Conservation (phyloP, 2,113 vertebrate genomes). For the Platysternon megacephalum region DNA sequence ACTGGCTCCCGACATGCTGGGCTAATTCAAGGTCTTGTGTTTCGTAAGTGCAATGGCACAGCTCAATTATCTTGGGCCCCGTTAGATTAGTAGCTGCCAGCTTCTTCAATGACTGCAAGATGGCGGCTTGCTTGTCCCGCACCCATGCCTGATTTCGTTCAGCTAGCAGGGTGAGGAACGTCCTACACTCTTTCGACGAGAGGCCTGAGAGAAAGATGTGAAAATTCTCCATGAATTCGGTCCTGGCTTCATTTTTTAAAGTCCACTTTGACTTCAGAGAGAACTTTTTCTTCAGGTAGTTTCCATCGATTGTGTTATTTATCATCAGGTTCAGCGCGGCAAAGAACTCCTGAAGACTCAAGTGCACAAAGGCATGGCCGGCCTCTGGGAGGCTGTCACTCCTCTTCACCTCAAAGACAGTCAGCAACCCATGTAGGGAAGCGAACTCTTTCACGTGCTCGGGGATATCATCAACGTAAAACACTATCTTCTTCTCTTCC, state of each 20-base stretch:
- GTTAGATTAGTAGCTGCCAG: conserved; percentile 81
- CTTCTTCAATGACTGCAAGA: conserved; percentile 77
- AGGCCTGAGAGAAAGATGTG: conserved; percentile 89
- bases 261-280: conserved; percentile 89
- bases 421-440: conserved; percentile 77
- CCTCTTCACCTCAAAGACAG: conserved; percentile 76
- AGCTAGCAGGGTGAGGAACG: conserved; percentile 77
- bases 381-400: conserved; percentile 49
- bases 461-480: conserved; percentile 78
- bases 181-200: conserved; percentile 76
- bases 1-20: conserved; percentile 59
- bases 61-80: conserved; percentile 88
- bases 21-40: conserved; percentile 81
- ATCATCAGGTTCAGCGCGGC: conserved; percentile 88
- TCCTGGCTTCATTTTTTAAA: conserved; percentile 80
- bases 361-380: conserved; percentile 86
- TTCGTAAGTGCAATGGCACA: conserved; percentile 88
- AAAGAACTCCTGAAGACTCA: conserved; percentile 92
- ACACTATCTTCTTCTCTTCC: conserved; percentile 81
- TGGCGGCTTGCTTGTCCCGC: conserved; percentile 73
- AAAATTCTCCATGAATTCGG: conserved; percentile 82
- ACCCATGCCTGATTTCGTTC: conserved; percentile 70
- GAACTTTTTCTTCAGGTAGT: conserved; percentile 78
- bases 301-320: conserved; percentile 72
- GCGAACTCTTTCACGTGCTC: conserved; percentile 78